A percentile compares a stretch with the other conserved stretches of the same genome.
Conservation (phyloP, 2,797 vertebrate genomes). For the Macropus fuliginosus region DNA sequence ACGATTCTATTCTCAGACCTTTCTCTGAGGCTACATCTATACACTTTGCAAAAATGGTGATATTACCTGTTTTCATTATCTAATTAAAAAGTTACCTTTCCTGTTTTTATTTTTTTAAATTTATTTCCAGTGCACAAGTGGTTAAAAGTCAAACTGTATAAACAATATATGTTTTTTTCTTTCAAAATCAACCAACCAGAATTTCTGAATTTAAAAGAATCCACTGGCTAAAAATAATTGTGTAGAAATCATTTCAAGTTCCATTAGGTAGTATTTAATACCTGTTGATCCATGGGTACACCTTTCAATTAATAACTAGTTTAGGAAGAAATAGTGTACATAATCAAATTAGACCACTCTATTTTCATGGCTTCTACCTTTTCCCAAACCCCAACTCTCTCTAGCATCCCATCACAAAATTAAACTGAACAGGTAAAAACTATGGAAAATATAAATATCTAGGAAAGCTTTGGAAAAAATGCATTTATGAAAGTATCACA, state of each 20-base stretch:
- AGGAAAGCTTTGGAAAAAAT: neutral
- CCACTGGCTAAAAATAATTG: constrained; percentile 77
- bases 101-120: constrained; percentile 57
- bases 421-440: neutral
- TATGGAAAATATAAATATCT: neutral
- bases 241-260: constrained; percentile 80
- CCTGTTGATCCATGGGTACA: constrained; percentile 72
- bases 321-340: neutral
- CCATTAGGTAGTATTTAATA: constrained; percentile 81
- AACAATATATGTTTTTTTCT: constrained; percentile 83
- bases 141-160: constrained; percentile 82
- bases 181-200: constrained; percentile 81
- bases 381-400: neutral
- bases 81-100: constrained; percentile 75
- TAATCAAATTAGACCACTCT: neutral
- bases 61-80: constrained; percentile 81
- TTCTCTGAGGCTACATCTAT: constrained; percentile 65
- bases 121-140: constrained; percentile 74
- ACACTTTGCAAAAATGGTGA: constrained; percentile 68
- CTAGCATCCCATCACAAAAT: neutral
- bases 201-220: constrained; percentile 79
- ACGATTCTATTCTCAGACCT: constrained; percentile 63
- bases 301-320: neutral
- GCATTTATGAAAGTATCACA: neutral
- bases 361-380: neutral